Evolutionary conservation across 2,113 vertebrate species (phyloP).

Genomic region (Gulo gulo): DNA sequence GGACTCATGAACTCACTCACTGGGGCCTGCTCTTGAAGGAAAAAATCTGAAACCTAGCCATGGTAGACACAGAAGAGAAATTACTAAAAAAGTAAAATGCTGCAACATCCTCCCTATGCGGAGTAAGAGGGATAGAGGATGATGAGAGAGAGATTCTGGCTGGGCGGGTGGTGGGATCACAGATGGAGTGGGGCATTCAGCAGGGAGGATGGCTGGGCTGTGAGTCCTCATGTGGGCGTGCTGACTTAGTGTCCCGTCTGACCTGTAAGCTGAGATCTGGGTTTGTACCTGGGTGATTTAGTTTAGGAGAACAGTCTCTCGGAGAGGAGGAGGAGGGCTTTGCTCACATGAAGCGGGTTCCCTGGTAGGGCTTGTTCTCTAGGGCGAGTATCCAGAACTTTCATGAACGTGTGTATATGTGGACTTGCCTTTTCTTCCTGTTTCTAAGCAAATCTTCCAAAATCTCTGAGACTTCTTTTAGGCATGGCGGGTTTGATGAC

Average conservation of each 20-base stretch:
- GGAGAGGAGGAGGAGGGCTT: background rate
- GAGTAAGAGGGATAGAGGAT: background rate
- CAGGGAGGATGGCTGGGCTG: background rate
- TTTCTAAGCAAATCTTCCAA: constrained; percentile 31
- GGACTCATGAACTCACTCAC: background rate
- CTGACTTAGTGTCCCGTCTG: background rate
- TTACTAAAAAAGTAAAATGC: background rate
- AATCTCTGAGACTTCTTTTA: background rate
- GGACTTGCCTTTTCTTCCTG: background rate
- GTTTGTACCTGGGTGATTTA: background rate
- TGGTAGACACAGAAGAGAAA: background rate
- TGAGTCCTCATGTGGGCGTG: background rate
- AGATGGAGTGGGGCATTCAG: background rate
- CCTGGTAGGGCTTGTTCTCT: background rate
- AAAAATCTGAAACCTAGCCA: background rate
- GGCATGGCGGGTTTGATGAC: background rate
- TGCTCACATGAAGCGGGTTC: too few species aligned
- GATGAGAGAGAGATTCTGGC: background rate
- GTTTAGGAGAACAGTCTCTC: background rate
- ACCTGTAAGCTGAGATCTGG: background rate
- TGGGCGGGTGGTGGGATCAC: background rate
- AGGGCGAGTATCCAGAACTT: background rate
- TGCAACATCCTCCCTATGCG: background rate
- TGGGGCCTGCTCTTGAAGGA: background rate
- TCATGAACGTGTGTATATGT: background rate